Conservation (phyloP, 2,113 vertebrate species). For the Muntiacus reevesi region DNA sequence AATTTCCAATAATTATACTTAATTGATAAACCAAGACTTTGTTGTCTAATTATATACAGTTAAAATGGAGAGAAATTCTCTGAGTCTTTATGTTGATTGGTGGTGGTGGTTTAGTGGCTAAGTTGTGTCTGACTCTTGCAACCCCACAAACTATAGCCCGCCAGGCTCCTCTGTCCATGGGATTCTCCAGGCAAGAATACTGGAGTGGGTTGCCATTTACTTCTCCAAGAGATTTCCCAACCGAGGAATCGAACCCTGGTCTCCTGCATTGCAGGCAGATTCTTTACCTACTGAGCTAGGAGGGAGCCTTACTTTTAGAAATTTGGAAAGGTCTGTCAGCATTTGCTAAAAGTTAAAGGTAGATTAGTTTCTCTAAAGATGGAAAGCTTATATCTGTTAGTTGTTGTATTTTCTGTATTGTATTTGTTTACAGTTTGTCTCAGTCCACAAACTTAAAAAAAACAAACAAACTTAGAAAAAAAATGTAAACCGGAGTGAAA, state of each 20-base stretch:
- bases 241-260: neutral
- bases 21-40: neutral
- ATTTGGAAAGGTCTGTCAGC: neutral
- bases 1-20: neutral
- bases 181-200: neutral
- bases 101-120: neutral
- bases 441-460: neutral
- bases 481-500: neutral
- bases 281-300: neutral
- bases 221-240: neutral
- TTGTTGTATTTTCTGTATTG: neutral
- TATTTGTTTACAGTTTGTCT: neutral
- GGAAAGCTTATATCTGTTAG: neutral
- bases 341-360: neutral
- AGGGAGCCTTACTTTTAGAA: neutral
- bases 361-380: neutral
- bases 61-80: neutral
- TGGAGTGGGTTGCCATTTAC: neutral
- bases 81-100: neutral
- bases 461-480: neutral
- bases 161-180: neutral
- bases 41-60: neutral
- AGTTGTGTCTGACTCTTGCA: neutral
- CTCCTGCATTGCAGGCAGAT: neutral
- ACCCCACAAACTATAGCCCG: neutral